Evolutionary conservation across 1,140 invertebrate genomes (phyloP), one percentile per base, ranked within the genome.

Genomic region (Gryllus bimaculatus): DNA sequence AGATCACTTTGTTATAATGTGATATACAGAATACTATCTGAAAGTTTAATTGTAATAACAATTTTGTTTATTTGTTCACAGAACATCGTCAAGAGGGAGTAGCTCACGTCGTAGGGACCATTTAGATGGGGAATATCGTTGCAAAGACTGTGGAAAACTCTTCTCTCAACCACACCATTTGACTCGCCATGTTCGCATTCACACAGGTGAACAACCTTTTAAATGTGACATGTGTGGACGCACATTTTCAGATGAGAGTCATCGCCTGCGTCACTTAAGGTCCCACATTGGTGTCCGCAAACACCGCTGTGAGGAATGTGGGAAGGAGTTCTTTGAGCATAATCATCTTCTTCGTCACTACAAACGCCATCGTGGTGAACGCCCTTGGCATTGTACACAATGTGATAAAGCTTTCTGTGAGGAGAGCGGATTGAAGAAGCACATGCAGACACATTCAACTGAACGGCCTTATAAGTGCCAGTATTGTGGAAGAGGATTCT

Each of bases 211-310:
- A 74, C 82, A 83, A 77, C 86, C 84, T 3, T 86, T 84, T 78
- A 74, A 74, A 6, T 85, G 84, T 78, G 82, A 83, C 8, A 83
- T 86, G 73, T 86, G 84, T 78, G 79, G 80, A 10, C 83, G 83
- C 78, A 79, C 81, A 76, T 88, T 88, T 85, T 85, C 83, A 18
- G 82, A 21, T 20, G 18, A 48, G 8, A 48, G 48, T 18, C 26
- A 39, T 39, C 74, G 84, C 47, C 81, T 80, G 8, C 82, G 81
- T 10, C 84, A 84, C 79, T 81, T 80, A 76, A 74, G 84, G 26
- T 83, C 85, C 39, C 87, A 88, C 78, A 87, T 85, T 8, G 87
- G 87, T 5, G 87, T 88, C 82, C 86, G 85, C 78, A 87, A 87
- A 3, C 89, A 87, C 26, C n/a, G 26, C n/a, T 75, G 74, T 20